Evolutionary conservation across 2,888 invertebrate species (phyloP).

Genomic region (Herminia tarsipennalis): DNA sequence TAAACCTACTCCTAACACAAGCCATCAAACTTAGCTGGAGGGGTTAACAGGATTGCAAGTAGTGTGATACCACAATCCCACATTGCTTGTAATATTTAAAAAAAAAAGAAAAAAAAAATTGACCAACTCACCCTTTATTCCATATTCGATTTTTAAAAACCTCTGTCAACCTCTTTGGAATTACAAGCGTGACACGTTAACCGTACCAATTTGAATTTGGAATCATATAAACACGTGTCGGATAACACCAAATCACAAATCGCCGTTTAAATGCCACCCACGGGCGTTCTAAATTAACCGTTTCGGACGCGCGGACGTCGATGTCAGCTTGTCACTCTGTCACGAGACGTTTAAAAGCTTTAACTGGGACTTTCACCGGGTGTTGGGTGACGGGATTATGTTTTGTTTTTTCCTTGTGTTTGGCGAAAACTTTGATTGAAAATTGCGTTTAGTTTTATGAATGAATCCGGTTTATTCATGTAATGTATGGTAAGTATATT

Average conservation of each 20-base stretch:
- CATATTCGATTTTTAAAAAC: no score
- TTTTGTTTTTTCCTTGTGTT: slow-evolving; percentile 44
- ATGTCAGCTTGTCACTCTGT: slow-evolving; percentile 79
- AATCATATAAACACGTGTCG: slow-evolving; percentile 33
- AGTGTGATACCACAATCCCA: no score
- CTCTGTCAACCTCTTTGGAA: not conserved
- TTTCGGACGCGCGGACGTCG: slow-evolving; percentile 75
- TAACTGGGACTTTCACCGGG: slow-evolving; percentile 72
- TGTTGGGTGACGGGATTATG: slow-evolving; percentile 70
- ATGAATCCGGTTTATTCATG: slow-evolving; percentile 2
- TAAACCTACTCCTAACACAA: no score
- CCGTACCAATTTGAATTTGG: slow-evolving; percentile 25
- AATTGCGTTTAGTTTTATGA: slow-evolving; percentile 3
- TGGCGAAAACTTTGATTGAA: slow-evolving; percentile 32
- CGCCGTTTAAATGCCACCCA: slow-evolving; percentile 52
- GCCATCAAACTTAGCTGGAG: no score
- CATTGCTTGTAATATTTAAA: no score
- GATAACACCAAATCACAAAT: slow-evolving; percentile 47
- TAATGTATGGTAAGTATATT: no score
- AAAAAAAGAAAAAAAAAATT: no score
- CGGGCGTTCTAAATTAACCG: slow-evolving; percentile 72
- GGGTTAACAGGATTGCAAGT: no score
- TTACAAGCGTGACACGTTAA: not conserved
- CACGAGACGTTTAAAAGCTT: slow-evolving; percentile 67
- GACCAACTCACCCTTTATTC: no score